phyloP scores from a whole-genome alignment of 1,140 invertebrate species.

The Aphis gossypii region DNA sequence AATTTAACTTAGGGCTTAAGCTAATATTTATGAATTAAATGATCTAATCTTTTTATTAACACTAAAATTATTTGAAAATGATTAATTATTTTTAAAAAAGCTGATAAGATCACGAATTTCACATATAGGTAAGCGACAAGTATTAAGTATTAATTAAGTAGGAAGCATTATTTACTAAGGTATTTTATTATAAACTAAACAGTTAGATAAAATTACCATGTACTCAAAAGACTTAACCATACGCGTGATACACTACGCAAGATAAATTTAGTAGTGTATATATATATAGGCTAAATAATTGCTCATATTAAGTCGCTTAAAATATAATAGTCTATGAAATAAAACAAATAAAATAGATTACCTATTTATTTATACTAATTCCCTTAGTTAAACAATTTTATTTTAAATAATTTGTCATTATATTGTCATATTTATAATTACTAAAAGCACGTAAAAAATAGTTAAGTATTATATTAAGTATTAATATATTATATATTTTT shows the following conservation, averaged over 20 bases:
- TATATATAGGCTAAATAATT: background rate
- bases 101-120: background rate
- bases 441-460: background rate
- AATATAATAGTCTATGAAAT: background rate
- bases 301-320: background rate
- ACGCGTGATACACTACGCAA: background rate
- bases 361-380: background rate
- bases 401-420: background rate
- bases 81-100: background rate
- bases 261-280: background rate
- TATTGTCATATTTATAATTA: background rate
- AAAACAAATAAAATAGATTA: background rate
- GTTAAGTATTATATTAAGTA: too few relatives aligned
- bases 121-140: background rate
- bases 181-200: constrained; percentile 17
- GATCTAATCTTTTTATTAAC: constrained; percentile 19
- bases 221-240: background rate
- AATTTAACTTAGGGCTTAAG: background rate
- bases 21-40: background rate
- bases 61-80: background rate
- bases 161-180: background rate
- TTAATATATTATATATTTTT: too few relatives aligned
- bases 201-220: constrained; percentile 17
- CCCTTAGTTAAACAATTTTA: background rate
- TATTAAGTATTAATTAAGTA: background rate